Base-by-base conservation (phyloP, 2,888 invertebrate genomes). In the Patella pellucida region DNA sequence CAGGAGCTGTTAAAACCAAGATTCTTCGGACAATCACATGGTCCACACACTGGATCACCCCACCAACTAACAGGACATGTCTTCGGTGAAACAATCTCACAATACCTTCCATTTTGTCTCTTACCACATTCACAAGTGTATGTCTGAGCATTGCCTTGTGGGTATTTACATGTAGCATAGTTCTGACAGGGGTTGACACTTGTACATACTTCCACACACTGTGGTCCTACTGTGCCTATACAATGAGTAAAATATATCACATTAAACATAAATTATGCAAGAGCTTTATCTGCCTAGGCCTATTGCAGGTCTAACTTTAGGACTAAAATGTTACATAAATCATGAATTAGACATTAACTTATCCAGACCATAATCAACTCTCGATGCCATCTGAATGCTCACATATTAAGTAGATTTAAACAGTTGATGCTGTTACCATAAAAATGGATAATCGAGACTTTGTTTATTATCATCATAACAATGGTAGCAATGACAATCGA, bases 11-110 rank as follows among this genome's bases (percentile, higher is more conserved):
- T 95, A 89, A 96, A 96, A 0, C 98, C 98, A 75, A 94, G 94
- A 19, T 94, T 93, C 0, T 94, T 93, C 84, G 95, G 95, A 89
- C 98, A 99, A 78, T 94, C 94, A 89, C 98, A 99, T 0, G 98
- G 98, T 0, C 98, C 98, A 91, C 98, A 98, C 7, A 96, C 95
- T 0, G 95, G 95, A 81, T 94, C 94, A 0, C 97, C 97, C 97
- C 97, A 98, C 97, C 97, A 99, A 23, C 96, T 96, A 0, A 96
- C 94, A 0, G 98, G 97, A 85, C 98, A 99, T 7, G 85, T 83
- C 15, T 81, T 83, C 31, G 82, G 81, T n/a, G 84, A 77, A 50
- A 81, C 78, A 31, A 89, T 83, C 78, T 92, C 91, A 85, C 92
- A 93, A 83, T 92, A 91, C 31, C 81, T 80, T 0, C 92, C 92